Conservation (phyloP, 1,140 invertebrate genomes). For the Bombus turneri region DNA sequence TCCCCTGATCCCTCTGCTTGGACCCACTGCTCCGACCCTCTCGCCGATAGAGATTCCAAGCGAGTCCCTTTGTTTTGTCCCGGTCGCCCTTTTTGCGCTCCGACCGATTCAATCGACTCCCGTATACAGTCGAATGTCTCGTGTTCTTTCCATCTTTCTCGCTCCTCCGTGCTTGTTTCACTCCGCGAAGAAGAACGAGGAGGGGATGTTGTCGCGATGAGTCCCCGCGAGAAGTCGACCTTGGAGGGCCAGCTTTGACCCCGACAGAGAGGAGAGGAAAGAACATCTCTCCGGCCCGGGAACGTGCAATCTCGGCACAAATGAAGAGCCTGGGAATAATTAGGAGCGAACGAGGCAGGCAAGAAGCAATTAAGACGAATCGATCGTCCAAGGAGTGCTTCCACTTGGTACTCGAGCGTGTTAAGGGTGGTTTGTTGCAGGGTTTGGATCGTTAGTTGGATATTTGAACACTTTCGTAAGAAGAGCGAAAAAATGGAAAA, state of each 20-base stretch:
- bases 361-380: conserved; percentile 27
- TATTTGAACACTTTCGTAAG: background rate
- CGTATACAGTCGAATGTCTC: conserved; percentile 53
- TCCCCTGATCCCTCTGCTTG: background rate
- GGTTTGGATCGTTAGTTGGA: background rate
- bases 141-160: background rate
- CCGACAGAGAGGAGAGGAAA: conserved; percentile 3
- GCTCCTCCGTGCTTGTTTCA: too few relatives aligned
- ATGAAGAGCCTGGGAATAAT: conserved; percentile 36
- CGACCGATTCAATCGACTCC: conserved; percentile 69
- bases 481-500: background rate
- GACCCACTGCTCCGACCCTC: conserved; percentile 16
- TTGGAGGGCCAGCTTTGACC: conserved; percentile 40
- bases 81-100: conserved; percentile 60
- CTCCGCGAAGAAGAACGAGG: background rate
- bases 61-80: conserved; percentile 72
- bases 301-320: background rate
- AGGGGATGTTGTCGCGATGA: conserved; percentile 39
- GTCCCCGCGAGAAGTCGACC: conserved; percentile 58
- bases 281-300: background rate
- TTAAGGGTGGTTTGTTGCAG: background rate
- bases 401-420: background rate
- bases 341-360: background rate
- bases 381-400: background rate
- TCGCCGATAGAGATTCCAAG: conserved; percentile 72